These are phyloP conservation scores for Aphelenchoides besseyi DNA, from an alignment of 1,140 invertebrate species.

Conservation along the genomic window DNA sequence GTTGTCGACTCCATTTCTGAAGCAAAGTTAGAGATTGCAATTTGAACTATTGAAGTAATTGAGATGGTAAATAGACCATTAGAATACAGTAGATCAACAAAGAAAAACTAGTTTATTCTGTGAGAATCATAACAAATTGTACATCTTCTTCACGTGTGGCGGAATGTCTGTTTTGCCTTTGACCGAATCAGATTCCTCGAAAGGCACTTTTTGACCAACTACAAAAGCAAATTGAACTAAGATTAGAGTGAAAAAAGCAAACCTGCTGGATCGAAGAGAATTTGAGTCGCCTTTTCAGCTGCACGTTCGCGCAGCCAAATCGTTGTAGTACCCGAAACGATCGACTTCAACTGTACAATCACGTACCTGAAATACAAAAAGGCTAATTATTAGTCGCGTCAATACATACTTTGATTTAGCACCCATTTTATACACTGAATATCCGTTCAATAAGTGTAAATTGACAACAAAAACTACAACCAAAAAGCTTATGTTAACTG, in stretches of 20 bases:
- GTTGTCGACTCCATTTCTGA: background rate
- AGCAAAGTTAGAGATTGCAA: background rate
- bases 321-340: constrained; percentile 54
- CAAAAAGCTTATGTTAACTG: too few species aligned
- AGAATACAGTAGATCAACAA: background rate
- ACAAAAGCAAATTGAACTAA: constrained; percentile 30
- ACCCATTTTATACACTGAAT: constrained; percentile 31
- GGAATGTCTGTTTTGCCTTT: constrained; percentile 56
- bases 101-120: background rate
- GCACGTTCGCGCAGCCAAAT: constrained; percentile 57
- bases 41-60: background rate
- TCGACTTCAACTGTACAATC: constrained; percentile 54
- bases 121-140: constrained; percentile 12
- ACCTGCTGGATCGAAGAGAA: constrained; percentile 61
- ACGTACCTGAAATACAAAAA: constrained; percentile 52
- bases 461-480: background rate
- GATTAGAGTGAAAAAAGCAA: constrained; percentile 29
- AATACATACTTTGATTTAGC: constrained; percentile 50
- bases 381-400: background rate
- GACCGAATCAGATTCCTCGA: constrained; percentile 51
- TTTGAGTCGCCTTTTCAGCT: constrained; percentile 47
- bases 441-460: background rate
- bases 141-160: constrained; percentile 42
- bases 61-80: background rate
- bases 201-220: constrained; percentile 59